Conservation (phyloP, 2,888 invertebrate species). For the Phyllotreta cruciferae region DNA sequence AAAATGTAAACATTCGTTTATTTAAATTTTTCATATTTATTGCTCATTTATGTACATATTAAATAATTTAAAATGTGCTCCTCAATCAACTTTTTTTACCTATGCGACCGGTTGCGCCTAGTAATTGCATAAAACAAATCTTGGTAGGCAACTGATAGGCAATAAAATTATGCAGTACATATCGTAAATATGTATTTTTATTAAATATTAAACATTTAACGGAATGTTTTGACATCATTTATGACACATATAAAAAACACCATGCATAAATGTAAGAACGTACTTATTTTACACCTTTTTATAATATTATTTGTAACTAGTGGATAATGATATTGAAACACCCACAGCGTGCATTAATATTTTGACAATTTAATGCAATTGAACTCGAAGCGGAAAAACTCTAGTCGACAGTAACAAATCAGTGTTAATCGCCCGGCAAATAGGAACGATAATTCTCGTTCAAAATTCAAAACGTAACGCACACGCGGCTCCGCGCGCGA, state of each 20-base stretch:
- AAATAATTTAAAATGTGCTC: constrained; percentile 12
- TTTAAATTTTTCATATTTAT: constrained; percentile 15
- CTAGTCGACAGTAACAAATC: constrained; percentile 16
- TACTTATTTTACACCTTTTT: too few relatives aligned
- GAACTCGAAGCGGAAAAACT: too few relatives aligned
- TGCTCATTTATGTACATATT: constrained; percentile 19
- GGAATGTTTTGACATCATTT: constrained; percentile 10
- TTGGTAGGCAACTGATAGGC: neutral
- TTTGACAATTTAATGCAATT: too few relatives aligned
- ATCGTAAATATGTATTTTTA: constrained; percentile 15
- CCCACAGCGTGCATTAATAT: too few relatives aligned
- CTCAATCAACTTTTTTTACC: constrained; percentile 5
- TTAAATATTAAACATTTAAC: constrained; percentile 7
- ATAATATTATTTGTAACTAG: too few relatives aligned
- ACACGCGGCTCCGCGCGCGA: constrained; percentile 31
- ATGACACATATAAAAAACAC: too few relatives aligned
- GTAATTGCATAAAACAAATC: constrained; percentile 14
- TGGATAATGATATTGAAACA: too few relatives aligned
- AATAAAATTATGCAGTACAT: constrained; percentile 5
- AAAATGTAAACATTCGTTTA: constrained; percentile 7
- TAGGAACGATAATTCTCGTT: constrained; percentile 2
- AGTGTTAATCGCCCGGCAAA: constrained; percentile 7
- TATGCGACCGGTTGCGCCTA: constrained; percentile 4
- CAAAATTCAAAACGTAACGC: constrained; percentile 23
- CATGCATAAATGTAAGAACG: too few relatives aligned